These are phyloP conservation scores for Porites cylindrica DNA, from an alignment of 92 coral and sea anemone species.

Conservation along the genomic window DNA sequence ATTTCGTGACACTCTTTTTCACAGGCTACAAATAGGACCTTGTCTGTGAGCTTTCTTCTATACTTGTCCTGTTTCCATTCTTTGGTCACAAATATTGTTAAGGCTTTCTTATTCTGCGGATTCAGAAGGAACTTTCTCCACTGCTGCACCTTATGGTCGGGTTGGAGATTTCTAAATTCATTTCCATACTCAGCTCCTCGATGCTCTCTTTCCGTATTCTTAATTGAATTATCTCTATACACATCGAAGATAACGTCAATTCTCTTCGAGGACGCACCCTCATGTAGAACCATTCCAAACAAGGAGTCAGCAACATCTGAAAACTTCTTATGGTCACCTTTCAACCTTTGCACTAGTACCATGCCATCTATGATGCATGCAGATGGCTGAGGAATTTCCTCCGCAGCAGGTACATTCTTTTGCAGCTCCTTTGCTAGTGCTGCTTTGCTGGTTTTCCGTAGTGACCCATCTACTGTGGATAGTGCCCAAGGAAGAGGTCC, in stretches of 20 bases:
- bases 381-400: slow-evolving; percentile 59
- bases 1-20: slow-evolving; percentile 48
- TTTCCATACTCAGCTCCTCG: slow-evolving; percentile 49
- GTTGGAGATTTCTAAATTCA: slow-evolving; percentile 47
- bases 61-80: slow-evolving; percentile 48
- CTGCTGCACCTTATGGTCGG: slow-evolving; percentile 37
- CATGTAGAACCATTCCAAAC: slow-evolving; percentile 30
- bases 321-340: slow-evolving; percentile 63
- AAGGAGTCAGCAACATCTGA: slow-evolving; percentile 52
- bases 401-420: slow-evolving; percentile 46
- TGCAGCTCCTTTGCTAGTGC: slow-evolving; percentile 33
- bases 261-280: slow-evolving; percentile 44
- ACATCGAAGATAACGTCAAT: slow-evolving; percentile 62
- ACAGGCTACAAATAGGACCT: slow-evolving; percentile 46
- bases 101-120: slow-evolving; percentile 60
- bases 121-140: slow-evolving; percentile 57
- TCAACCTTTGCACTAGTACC: slow-evolving; percentile 71
- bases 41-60: slow-evolving; percentile 37
- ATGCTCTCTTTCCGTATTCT: slow-evolving; percentile 62
- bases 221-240: slow-evolving; percentile 55
- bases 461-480: slow-evolving; percentile 48
- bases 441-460: slow-evolving; percentile 30
- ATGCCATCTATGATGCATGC: slow-evolving; percentile 73
- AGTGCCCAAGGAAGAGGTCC: slow-evolving; percentile 77
- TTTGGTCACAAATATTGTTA: slow-evolving; percentile 58